Conservation (phyloP, 2,888 invertebrate species). For the Lithosia quadra region DNA sequence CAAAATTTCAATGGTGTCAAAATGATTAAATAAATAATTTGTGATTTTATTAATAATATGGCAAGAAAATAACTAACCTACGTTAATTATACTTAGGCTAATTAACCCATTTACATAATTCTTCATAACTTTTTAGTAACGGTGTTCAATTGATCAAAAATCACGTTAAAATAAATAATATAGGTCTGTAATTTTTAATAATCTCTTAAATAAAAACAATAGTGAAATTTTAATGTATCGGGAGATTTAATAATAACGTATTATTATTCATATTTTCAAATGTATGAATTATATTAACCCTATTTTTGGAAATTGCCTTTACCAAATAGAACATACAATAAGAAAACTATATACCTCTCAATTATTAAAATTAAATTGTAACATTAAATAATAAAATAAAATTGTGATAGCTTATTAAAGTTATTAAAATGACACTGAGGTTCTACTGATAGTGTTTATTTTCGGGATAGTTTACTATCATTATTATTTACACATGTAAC, state of each 20-base stretch:
- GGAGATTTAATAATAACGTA: background rate
- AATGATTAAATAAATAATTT: slow-evolving; percentile 40
- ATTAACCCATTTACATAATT: slow-evolving; percentile 3
- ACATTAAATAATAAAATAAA: slow-evolving; percentile 14
- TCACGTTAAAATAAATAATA: background rate
- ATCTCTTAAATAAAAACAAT: background rate
- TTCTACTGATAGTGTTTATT: slow-evolving; percentile 18
- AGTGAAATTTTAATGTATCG: background rate
- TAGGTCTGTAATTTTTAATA: too few species aligned
- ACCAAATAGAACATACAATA: slow-evolving; percentile 1
- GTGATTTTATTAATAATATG: slow-evolving; percentile 51
- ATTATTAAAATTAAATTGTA: slow-evolving; percentile 16
- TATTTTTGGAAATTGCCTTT: background rate
- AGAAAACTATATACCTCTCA: background rate
- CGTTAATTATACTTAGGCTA: slow-evolving; percentile 25
- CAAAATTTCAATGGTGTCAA: background rate
- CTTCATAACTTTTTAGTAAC: background rate
- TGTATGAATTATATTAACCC: background rate
- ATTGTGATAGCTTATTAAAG: slow-evolving; percentile 25
- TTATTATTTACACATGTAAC: background rate
- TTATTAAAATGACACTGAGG: slow-evolving; percentile 29
- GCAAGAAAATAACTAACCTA: slow-evolving; percentile 52
- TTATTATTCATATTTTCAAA: slow-evolving; percentile 3
- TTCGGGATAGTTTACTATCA: background rate
- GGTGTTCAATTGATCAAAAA: background rate